A percentile compares a stretch with the other conserved stretches of the same genome.
phyloP scores from a whole-genome alignment of 2,888 invertebrate genomes.

The Criorhina ranunculi region DNA sequence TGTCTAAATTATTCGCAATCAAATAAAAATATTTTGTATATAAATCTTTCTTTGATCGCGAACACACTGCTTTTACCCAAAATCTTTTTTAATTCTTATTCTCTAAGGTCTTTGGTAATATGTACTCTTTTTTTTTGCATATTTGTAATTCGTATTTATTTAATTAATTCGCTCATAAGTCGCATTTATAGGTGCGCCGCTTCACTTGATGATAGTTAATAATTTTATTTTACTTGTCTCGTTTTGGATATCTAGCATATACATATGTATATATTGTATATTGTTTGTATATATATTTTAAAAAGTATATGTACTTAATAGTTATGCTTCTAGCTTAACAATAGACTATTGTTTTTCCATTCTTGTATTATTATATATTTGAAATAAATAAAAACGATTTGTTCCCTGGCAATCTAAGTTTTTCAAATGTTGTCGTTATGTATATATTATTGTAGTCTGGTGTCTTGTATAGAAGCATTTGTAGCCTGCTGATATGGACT shows the following conservation, averaged over 20 bases:
- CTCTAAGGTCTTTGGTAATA: conserved; percentile 75
- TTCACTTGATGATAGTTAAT: conserved; percentile 12
- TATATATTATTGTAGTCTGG: conserved; percentile 68
- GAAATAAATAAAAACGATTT: conserved; percentile 55
- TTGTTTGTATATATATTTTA: conserved; percentile 29
- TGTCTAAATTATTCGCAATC: conserved; percentile 39
- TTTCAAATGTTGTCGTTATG: conserved; percentile 21
- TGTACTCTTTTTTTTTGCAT: conserved; percentile 51
- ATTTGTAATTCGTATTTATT: conserved; percentile 48
- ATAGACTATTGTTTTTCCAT: conserved; percentile 39
- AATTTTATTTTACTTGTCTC: conserved; percentile 2
- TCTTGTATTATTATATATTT: conserved; percentile 42
- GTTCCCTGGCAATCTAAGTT: conserved; percentile 60
- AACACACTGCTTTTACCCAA: conserved; percentile 37
- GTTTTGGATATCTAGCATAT: conserved; percentile 35
- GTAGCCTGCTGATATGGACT: conserved; percentile 70
- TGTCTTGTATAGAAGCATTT: conserved; percentile 71
- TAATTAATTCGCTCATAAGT: conserved; percentile 25
- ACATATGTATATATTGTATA: conserved; percentile 10
- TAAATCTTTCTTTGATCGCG: conserved; percentile 43
- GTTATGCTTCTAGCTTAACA: conserved; percentile 56
- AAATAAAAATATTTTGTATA: conserved; percentile 42
- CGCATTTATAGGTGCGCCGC: conserved; percentile 26
- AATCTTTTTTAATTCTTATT: conserved; percentile 58
- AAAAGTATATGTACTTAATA: conserved; percentile 49